phyloP scores from a whole-genome alignment of 2,888 invertebrate genomes.

The Idaea aversata region DNA sequence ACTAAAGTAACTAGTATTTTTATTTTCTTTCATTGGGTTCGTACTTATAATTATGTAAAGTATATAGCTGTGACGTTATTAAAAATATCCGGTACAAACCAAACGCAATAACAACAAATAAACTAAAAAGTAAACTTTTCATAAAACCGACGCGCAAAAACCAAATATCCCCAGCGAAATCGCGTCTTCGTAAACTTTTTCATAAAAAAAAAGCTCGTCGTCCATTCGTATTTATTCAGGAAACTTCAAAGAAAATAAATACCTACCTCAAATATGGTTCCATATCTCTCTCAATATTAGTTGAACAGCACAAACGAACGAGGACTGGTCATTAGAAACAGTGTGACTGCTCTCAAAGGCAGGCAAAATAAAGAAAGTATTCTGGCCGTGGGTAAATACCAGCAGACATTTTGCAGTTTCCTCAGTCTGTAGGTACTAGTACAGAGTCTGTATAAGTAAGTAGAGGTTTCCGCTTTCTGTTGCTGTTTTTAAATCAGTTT shows the following conservation, averaged over 20 bases:
- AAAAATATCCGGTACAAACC: too few relatives aligned
- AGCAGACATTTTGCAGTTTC: conserved; percentile 32
- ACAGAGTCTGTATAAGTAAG: conserved; percentile 39
- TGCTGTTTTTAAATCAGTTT: conserved; percentile 1
- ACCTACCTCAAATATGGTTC: conserved; percentile 1
- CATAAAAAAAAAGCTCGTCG: neutral
- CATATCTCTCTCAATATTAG: conserved; percentile 2
- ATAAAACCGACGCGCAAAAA: neutral
- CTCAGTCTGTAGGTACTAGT: conserved; percentile 30
- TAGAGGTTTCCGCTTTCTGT: conserved; percentile 13
- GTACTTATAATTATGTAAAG: too few relatives aligned
- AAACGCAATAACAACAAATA: neutral
- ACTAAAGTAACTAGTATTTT: too few relatives aligned
- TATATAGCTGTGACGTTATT: too few relatives aligned
- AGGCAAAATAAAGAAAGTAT: conserved; percentile 9
- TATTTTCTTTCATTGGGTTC: too few relatives aligned
- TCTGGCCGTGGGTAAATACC: conserved; percentile 14
- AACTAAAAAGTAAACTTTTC: neutral
- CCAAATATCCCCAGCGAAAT: neutral
- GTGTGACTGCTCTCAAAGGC: conserved; percentile 4
- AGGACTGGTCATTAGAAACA: conserved; percentile 15
- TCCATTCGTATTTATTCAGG: neutral
- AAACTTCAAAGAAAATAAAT: neutral
- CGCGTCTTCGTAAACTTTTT: neutral
- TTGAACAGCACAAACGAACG: conserved; percentile 2